These are phyloP conservation scores for Conistra vaccinii DNA, from an alignment of 2,888 invertebrate species.

Conservation along the genomic window DNA sequence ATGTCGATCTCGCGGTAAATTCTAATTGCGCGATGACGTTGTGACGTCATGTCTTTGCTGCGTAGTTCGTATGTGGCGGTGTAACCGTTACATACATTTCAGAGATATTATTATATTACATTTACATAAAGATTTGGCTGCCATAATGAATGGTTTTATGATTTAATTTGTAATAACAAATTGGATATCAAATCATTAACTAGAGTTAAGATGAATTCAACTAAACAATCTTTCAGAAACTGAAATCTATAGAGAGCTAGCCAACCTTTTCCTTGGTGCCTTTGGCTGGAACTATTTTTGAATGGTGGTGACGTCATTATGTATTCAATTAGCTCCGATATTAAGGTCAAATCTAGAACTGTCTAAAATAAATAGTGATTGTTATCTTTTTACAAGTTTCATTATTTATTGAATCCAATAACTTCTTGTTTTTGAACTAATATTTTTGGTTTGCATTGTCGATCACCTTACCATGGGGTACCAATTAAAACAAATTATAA, in stretches of 20 bases:
- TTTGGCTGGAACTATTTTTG: neutral
- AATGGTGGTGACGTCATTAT: conserved; percentile 13
- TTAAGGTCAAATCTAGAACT: neutral
- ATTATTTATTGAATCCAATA: neutral
- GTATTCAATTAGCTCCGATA: neutral
- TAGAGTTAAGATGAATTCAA: neutral
- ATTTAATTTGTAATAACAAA: neutral
- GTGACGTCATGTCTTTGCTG: too few relatives aligned
- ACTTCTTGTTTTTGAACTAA: too few relatives aligned
- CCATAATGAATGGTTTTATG: neutral
- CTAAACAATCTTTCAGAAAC: neutral
- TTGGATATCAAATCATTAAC: neutral
- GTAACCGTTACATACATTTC: too few relatives aligned
- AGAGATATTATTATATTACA: too few relatives aligned
- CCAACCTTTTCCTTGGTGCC: neutral
- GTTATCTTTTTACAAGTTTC: neutral
- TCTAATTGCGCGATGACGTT: too few relatives aligned
- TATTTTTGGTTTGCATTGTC: neutral
- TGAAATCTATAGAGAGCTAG: neutral
- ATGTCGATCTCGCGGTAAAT: too few relatives aligned
- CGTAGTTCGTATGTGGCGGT: too few relatives aligned
- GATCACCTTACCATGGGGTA: too few relatives aligned
- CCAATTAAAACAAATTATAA: too few relatives aligned
- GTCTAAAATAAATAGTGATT: too few relatives aligned
- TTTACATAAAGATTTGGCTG: neutral